Conservation (phyloP, 35 echinoderm and acorn worm species). For the Heliocidaris erythrogramma region DNA sequence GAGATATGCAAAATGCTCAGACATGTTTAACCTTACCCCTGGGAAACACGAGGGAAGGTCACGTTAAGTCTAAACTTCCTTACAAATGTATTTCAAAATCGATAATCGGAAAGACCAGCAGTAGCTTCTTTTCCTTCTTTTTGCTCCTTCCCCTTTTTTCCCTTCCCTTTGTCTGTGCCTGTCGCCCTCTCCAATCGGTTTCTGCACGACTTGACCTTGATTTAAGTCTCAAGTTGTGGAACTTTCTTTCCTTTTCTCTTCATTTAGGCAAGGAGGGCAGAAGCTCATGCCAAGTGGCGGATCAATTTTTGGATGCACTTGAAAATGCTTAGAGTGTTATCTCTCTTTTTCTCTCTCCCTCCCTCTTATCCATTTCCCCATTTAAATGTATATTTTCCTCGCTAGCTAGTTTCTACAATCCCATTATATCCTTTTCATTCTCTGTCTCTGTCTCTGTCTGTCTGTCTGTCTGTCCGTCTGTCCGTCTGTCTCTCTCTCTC, state of each 20-base stretch:
- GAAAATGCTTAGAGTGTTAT: neutral
- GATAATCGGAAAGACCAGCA: neutral
- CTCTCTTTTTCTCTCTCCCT: neutral
- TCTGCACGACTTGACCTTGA: neutral
- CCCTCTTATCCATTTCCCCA: neutral
- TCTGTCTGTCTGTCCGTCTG: neutral
- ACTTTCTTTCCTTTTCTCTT: neutral
- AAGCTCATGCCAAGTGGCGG: neutral
- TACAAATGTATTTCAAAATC: neutral
- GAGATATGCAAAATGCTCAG: too few species aligned
- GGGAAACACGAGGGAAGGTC: neutral
- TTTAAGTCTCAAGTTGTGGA: neutral
- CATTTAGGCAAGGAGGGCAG: neutral
- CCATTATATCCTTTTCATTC: too few species aligned
- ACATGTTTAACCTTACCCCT: neutral
- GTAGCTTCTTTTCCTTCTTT: slow-evolving; percentile 2
- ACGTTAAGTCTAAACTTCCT: neutral
- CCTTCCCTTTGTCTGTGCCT: neutral
- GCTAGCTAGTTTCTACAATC: too few species aligned
- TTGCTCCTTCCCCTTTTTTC: neutral
- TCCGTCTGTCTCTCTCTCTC: neutral
- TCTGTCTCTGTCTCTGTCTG: neutral
- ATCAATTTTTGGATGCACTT: slow-evolving; percentile 12
- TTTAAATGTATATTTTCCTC: too few species aligned
- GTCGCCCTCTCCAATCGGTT: neutral